A percentile compares a stretch with the other conserved stretches of the same genome.
Evolutionary conservation across 2,888 invertebrate species (phyloP).

Genomic region (Sialis lutaria): DNA sequence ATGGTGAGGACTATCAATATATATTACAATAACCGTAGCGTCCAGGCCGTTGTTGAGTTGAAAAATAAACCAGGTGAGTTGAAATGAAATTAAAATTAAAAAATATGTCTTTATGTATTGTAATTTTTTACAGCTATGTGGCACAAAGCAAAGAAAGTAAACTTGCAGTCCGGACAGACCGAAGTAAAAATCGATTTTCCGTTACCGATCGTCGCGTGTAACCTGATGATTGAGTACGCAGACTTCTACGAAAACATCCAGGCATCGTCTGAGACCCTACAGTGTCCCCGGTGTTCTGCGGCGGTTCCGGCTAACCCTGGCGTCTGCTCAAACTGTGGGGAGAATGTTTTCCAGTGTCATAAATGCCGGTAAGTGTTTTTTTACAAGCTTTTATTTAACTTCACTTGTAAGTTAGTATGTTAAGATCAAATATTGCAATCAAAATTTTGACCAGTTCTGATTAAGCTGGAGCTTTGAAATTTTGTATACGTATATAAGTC

Average conservation of each 20-base stretch:
- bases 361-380: slow-evolving; percentile 59
- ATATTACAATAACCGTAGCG: slow-evolving; percentile 90
- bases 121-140: slow-evolving; percentile 51
- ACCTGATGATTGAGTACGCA: slow-evolving; percentile 95
- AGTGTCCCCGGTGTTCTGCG: slow-evolving; percentile 91
- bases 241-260: slow-evolving; percentile 95
- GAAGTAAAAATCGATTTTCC: slow-evolving; percentile 96
- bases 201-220: slow-evolving; percentile 91
- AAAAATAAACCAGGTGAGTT: slow-evolving; percentile 70
- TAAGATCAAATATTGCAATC: too few species aligned
- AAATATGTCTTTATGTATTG: background rate
- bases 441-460: too few species aligned
- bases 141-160: slow-evolving; percentile 92
- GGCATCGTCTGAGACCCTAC: slow-evolving; percentile 82
- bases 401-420: background rate
- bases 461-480: too few species aligned
- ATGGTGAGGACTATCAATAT: slow-evolving; percentile 94
- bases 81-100: background rate
- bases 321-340: slow-evolving; percentile 92
- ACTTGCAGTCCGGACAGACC: slow-evolving; percentile 77
- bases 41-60: slow-evolving; percentile 92
- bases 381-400: background rate
- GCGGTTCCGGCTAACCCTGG: slow-evolving; percentile 96
- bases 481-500: too few species aligned
- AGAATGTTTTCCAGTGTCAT: slow-evolving; percentile 98